Conservation (phyloP, 2,113 vertebrate species). For the Podarcis raffonei region DNA sequence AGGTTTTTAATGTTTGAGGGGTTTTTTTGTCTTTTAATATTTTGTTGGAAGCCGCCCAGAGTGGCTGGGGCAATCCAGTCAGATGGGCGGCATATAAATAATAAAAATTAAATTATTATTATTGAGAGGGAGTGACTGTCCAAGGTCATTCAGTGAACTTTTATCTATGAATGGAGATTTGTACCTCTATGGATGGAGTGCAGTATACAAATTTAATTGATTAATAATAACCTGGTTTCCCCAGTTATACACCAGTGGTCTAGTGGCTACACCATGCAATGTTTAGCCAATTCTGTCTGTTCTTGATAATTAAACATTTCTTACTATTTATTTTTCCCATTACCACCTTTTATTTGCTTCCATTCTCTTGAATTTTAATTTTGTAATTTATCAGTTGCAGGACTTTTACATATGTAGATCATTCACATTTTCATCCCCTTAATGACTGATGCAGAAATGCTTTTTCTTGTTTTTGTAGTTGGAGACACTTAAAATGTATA, state of each 20-base stretch:
- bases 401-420: not conserved
- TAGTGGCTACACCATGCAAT: not conserved
- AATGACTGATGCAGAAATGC: not conserved
- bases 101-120: too few species aligned
- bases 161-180: not conserved
- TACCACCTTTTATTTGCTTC: not conserved
- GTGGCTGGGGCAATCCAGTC: too few species aligned
- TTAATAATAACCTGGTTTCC: not conserved
- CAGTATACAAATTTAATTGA: too few species aligned
- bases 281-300: not conserved
- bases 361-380: not conserved
- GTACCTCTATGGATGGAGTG: too few species aligned
- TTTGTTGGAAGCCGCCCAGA: too few species aligned
- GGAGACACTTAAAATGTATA: not conserved
- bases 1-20: too few species aligned
- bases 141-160: not conserved
- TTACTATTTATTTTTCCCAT: not conserved
- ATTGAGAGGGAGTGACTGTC: not conserved
- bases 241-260: not conserved
- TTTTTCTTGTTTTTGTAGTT: not conserved
- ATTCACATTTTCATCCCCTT: not conserved
- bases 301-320: not conserved
- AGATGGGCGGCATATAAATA: too few species aligned
- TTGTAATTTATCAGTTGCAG: not conserved
- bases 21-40: too few species aligned